Conservation (phyloP, 2,113 vertebrate species). For the Pseudopodoces humilis region DNA sequence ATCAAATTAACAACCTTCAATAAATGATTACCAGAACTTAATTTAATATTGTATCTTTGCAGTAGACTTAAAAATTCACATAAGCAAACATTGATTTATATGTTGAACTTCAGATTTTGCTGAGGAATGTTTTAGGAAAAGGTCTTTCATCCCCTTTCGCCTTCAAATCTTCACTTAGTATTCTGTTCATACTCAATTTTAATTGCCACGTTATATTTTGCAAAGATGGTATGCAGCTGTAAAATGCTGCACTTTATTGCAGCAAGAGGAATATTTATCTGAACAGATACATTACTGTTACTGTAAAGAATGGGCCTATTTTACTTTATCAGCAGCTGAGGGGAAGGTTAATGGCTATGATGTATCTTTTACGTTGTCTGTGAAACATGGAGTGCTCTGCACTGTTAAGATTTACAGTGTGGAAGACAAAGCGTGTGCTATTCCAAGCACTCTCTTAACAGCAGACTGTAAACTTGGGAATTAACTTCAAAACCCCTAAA, state of each 20-base stretch:
- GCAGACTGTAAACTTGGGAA: constrained; percentile 17
- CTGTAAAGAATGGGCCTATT: constrained; percentile 72
- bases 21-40: not conserved
- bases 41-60: not conserved
- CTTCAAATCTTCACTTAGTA: constrained; percentile 24
- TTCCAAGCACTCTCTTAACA: constrained; percentile 44
- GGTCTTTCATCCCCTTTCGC: not conserved
- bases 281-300: constrained; percentile 69
- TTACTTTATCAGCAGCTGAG: constrained; percentile 76
- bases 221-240: constrained; percentile 32
- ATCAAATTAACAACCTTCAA: not conserved
- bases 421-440: constrained; percentile 60
- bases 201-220: constrained; percentile 49
- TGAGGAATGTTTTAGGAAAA: constrained; percentile 20
- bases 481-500: constrained; percentile 41
- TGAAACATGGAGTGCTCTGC: constrained; percentile 61
- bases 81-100: constrained; percentile 2
- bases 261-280: constrained; percentile 70
- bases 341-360: constrained; percentile 73
- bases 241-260: constrained; percentile 65
- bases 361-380: constrained; percentile 66
- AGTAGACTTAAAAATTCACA: not conserved
- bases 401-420: constrained; percentile 60
- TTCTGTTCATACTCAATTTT: constrained; percentile 51
- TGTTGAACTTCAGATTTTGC: not conserved